These are phyloP conservation scores for Lissonota sp. DNA, from an alignment of 2,888 invertebrate species.

Conservation along the genomic window DNA sequence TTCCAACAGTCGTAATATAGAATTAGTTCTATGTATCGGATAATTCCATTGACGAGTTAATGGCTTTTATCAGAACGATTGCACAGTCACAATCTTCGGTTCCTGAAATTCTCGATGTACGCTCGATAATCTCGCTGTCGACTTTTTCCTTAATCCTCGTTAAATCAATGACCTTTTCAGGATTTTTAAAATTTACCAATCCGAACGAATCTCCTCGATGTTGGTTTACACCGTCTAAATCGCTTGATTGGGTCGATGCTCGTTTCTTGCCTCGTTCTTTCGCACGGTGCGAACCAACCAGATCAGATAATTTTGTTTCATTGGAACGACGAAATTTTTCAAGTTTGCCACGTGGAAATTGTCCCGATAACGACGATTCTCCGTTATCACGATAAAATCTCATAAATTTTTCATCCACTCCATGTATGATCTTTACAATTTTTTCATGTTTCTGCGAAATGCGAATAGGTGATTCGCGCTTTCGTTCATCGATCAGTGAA, in stretches of 20 bases:
- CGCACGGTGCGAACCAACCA: background rate
- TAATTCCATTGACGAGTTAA: constrained; percentile 57
- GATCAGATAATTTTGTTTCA: constrained; percentile 46
- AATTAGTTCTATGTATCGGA: background rate
- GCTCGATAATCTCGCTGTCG: constrained; percentile 57
- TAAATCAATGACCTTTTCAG: constrained; percentile 38
- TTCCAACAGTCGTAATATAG: background rate
- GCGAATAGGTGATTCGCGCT: background rate
- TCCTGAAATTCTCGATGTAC: constrained; percentile 48
- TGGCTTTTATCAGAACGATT: constrained; percentile 60
- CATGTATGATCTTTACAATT: constrained; percentile 12
- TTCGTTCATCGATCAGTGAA: constrained; percentile 1
- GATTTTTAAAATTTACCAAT: background rate
- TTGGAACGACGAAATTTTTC: constrained; percentile 16
- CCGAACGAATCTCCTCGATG: background rate
- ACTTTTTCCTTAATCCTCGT: constrained; percentile 53
- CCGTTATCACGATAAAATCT: constrained; percentile 3
- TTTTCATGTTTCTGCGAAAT: constrained; percentile 20
- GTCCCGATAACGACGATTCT: constrained; percentile 8
- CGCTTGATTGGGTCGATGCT: background rate
- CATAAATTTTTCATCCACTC: background rate
- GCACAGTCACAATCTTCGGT: constrained; percentile 58
- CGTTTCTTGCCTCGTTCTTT: constrained; percentile 16
- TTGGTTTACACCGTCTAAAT: background rate
- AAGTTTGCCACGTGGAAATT: constrained; percentile 11